phyloP scores from a whole-genome alignment of 2,797 vertebrate species.

The Dendrocincla fuliginosa region DNA sequence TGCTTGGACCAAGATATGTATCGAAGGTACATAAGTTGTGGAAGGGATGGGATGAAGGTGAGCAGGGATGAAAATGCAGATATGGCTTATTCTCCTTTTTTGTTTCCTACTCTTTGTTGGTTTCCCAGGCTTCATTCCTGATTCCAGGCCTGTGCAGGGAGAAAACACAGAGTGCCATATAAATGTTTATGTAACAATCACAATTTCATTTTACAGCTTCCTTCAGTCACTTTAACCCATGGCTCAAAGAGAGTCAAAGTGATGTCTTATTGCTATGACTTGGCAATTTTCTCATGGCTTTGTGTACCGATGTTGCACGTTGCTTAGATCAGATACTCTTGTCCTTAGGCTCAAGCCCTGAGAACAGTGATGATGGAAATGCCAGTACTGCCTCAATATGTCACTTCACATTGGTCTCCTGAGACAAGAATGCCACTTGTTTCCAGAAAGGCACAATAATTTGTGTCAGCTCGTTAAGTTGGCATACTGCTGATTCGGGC shows the following conservation, averaged over 20 bases:
- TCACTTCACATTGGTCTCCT: constrained; percentile 45
- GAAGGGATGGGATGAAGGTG: background rate
- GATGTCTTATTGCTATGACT: background rate
- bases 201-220: background rate
- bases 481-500: constrained; percentile 65
- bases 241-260: background rate
- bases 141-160: background rate
- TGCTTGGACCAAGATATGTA: background rate
- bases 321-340: background rate
- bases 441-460: constrained; percentile 53
- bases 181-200: background rate
- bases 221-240: background rate
- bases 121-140: background rate
- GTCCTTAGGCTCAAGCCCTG: constrained; percentile 4
- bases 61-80: background rate
- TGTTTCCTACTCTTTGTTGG: background rate
- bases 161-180: background rate
- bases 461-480: constrained; percentile 69
- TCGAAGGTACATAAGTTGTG: background rate
- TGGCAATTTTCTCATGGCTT: background rate
- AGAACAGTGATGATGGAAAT: constrained; percentile 29
- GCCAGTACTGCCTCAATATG: constrained; percentile 39
- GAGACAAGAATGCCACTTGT: constrained; percentile 45
- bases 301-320: background rate
- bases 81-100: background rate